Conservation (phyloP, 1,140 invertebrate species). For the Trachelipus rathkii region DNA sequence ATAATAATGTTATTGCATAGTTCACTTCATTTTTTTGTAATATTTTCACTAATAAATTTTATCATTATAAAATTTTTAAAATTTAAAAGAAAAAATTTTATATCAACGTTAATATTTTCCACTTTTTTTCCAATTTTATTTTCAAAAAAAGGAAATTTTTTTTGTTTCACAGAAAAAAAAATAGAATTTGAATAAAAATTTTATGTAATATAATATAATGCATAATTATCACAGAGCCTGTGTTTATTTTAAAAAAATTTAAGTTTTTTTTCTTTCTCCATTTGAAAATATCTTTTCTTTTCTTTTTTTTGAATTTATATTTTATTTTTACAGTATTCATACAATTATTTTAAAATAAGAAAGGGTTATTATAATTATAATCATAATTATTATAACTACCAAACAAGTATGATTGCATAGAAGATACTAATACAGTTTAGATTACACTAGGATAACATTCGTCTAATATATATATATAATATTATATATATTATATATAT, state of each 20-base stretch:
- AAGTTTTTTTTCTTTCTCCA: no score
- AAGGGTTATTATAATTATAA: background rate
- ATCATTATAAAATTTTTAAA: background rate
- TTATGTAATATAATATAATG: no score
- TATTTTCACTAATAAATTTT: background rate
- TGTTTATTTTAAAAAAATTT: background rate
- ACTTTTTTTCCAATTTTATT: background rate
- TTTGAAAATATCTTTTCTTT: no score
- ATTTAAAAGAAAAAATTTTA: background rate
- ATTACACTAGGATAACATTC: no score
- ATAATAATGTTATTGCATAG: background rate
- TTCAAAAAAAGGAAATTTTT: background rate
- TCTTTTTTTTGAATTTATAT: no score
- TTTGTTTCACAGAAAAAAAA: background rate
- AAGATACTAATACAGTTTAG: background rate
- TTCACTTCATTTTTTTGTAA: background rate
- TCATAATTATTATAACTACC: background rate
- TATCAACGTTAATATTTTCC: background rate
- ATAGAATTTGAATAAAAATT: background rate
- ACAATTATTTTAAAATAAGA: background rate
- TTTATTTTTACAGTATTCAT: background rate
- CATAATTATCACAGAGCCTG: background rate
- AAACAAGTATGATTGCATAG: conserved; percentile 4
- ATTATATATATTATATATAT: background rate
- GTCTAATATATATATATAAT: background rate